Evolutionary conservation across 1,140 invertebrate genomes (phyloP).

Genomic region (Drosophila persimilis): DNA sequence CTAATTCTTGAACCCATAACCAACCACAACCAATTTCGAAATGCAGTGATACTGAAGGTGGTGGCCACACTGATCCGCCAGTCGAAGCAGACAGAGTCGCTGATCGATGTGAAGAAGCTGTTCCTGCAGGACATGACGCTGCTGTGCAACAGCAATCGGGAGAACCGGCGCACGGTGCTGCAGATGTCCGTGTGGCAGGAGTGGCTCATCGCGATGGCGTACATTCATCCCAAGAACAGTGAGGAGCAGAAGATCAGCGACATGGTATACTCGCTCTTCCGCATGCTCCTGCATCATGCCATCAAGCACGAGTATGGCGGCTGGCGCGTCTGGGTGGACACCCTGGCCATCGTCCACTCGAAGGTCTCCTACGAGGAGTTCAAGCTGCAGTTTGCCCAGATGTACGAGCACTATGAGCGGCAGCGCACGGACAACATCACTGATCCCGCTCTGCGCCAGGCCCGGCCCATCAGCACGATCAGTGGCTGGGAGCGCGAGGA

Average conservation of each 20-base stretch:
- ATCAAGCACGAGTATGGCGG: conserved; percentile 99
- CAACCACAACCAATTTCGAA: too few relatives aligned
- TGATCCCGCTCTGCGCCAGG: conserved; percentile 94
- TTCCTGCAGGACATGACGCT: conserved; percentile 99
- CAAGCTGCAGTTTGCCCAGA: conserved; percentile 96
- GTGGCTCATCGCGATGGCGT: conserved; percentile 99
- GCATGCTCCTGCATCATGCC: conserved; percentile 98
- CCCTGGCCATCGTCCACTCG: conserved; percentile 99
- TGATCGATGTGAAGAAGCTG: conserved; percentile 97
- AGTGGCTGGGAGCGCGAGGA: conserved; percentile 94
- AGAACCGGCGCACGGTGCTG: conserved; percentile 97
- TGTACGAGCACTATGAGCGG: conserved; percentile 98
- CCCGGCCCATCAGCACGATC: conserved; percentile 97
- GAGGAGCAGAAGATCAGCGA: conserved; percentile 98
- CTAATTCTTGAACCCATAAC: not conserved
- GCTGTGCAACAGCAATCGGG: conserved; percentile 97
- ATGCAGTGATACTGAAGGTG: conserved; percentile 97
- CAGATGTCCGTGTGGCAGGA: conserved; percentile 99
- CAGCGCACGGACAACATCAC: conserved; percentile 96
- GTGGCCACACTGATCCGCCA: conserved; percentile 98
- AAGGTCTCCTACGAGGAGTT: conserved; percentile 99
- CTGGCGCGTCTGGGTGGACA: conserved; percentile 99
- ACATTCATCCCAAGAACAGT: conserved; percentile 97
- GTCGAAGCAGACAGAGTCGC: conserved; percentile 95
- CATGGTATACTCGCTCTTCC: conserved; percentile 98